Base-by-base conservation (phyloP, 30 jellyfish, hydroid and myxozoan species). In the Nemopilema nomurai region DNA sequence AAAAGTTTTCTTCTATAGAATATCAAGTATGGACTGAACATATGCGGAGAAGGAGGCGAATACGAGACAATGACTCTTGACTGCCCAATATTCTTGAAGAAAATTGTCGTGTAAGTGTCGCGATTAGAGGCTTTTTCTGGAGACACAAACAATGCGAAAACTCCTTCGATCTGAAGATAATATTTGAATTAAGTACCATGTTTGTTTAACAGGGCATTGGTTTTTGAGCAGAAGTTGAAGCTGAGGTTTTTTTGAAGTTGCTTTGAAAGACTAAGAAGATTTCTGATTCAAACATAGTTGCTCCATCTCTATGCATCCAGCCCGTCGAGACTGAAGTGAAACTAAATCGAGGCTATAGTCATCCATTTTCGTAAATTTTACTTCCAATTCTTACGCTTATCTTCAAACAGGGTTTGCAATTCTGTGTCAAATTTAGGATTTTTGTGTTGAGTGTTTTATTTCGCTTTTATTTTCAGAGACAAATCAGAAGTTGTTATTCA, bases 1-100 rank as follows among this genome's bases (percentile, higher is more conserved):
- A 13, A 3, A 18, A 7, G 0, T 20, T 17, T 25, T 23, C 25
- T 29, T 67, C 62, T 78, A 13, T 51, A 93, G 98, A 80, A 66
- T 51, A 51, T 33, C 23, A 80, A 89, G 68, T 94, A 16, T 86
- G 92, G 94, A 3, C 32, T 89, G 62, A 85, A 96, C 67, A 83
- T 96, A 20, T 90, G 98, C 69, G 97, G 97, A 9, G 97, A 90
- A 81, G 99, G 99, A 9, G 99, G 99, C n/a, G 99, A 96, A 81
- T 96, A 96, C 57, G 99, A 96, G 65, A 90, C 99, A 0, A 71
- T 96, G 93, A 88, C 97, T 17, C 85, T 96, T 49, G 97, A 96
- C 74, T 96, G 99, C 74, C 99, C 98, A 0, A 62, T 90, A 23
- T 90, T 96, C 49, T 23, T 71, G 71, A 96, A 90, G 83, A 96